phyloP scores from a whole-genome alignment of 2,797 vertebrate genomes.

The Rousettus madagascariensis region DNA sequence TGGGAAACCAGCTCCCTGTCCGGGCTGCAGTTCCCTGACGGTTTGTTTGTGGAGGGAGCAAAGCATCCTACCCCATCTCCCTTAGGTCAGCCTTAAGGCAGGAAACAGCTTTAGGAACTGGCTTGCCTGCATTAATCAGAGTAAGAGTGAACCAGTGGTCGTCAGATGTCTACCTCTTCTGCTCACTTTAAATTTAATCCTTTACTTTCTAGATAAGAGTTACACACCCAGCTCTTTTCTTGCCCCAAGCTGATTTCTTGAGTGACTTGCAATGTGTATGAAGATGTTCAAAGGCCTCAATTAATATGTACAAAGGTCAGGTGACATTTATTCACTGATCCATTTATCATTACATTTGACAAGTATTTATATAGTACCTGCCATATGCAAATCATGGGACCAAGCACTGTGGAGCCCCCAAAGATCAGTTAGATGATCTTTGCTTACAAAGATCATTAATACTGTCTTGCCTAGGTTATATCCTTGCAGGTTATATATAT shows the following conservation, averaged over 20 bases:
- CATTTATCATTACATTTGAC: background rate
- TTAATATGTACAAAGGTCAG: background rate
- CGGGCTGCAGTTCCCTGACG: background rate
- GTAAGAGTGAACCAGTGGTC: background rate
- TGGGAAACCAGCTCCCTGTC: background rate
- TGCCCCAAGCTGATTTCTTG: background rate
- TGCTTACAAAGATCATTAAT: background rate
- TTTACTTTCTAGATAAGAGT: background rate
- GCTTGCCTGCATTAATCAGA: background rate
- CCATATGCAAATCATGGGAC: background rate
- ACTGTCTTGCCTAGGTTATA: background rate
- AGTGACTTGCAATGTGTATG: background rate
- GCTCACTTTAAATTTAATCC: background rate
- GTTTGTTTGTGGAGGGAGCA: background rate
- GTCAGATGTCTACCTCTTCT: background rate
- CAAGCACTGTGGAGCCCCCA: background rate
- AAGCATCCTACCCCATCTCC: background rate
- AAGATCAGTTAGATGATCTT: background rate
- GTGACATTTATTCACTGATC: background rate
- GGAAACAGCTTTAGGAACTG: background rate
- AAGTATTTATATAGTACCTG: background rate
- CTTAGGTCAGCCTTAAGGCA: background rate
- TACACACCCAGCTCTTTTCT: background rate
- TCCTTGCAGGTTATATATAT: background rate
- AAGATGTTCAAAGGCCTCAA: background rate